phyloP scores from a whole-genome alignment of 2,888 invertebrate species.

The Priocnemis perturbator region DNA sequence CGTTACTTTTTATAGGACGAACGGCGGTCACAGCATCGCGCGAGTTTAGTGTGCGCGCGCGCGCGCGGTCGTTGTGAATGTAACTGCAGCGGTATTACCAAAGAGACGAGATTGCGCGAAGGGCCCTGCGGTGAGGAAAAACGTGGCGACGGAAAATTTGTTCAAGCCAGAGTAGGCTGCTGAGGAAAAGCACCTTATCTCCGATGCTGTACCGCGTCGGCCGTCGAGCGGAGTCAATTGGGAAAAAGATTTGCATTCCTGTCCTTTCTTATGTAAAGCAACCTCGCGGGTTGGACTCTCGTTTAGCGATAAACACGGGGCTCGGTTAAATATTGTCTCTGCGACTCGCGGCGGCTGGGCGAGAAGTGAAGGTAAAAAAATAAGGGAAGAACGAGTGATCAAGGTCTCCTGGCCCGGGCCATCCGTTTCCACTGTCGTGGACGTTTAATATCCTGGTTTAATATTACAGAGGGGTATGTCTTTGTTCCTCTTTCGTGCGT shows the following conservation, averaged over 20 bases:
- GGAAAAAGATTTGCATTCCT: too few relatives aligned
- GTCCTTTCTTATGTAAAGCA: not conserved
- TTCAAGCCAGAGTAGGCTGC: too few relatives aligned
- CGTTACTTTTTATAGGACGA: conserved; percentile 44
- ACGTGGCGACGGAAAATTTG: too few relatives aligned
- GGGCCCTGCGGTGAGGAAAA: not conserved
- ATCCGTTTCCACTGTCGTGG: conserved; percentile 38
- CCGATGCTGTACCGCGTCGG: too few relatives aligned
- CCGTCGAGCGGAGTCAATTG: too few relatives aligned
- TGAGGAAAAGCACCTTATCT: too few relatives aligned
- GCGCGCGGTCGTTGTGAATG: conserved; percentile 26
- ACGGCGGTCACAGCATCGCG: conserved; percentile 7
- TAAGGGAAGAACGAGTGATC: conserved; percentile 24
- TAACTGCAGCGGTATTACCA: conserved; percentile 13
- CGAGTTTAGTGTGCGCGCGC: conserved; percentile 22
- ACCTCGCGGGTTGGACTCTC: too few relatives aligned
- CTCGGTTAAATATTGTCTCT: too few relatives aligned
- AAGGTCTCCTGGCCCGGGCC: conserved; percentile 30
- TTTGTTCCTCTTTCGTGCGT: conserved; percentile 44
- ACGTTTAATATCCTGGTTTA: conserved; percentile 59
- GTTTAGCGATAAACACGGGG: too few relatives aligned
- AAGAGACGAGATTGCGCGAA: too few relatives aligned
- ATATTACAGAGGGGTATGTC: conserved; percentile 46
- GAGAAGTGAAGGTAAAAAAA: conserved; percentile 13
- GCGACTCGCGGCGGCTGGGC: too few relatives aligned